A percentile compares a stretch with the other conserved stretches of the same genome.
Conservation (phyloP, 2,113 vertebrate species). For the Podilymbus podiceps region DNA sequence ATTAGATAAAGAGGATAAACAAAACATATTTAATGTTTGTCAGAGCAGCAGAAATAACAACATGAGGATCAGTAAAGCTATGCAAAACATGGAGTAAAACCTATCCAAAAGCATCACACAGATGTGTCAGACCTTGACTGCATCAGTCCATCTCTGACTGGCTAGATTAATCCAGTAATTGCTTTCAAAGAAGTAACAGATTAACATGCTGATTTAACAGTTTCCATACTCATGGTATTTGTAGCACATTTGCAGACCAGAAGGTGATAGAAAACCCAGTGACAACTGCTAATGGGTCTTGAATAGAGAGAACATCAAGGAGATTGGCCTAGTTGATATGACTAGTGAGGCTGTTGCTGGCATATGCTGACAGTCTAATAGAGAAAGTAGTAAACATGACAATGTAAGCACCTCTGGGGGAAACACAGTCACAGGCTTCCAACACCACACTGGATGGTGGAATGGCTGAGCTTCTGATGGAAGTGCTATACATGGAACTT, state of each 20-base stretch:
- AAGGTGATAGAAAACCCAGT: not conserved
- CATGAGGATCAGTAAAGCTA: not conserved
- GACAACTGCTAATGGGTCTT: not conserved
- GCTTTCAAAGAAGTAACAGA: not conserved
- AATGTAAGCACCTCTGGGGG: not conserved
- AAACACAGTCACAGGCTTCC: not conserved
- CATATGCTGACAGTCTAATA: not conserved
- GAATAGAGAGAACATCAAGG: not conserved
- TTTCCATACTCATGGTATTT: not conserved
- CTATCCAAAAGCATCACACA: not conserved
- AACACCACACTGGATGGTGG: not conserved
- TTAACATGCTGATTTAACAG: not conserved
- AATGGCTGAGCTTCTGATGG: not conserved
- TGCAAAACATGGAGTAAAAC: not conserved
- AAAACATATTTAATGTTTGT: not conserved
- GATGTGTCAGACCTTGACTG: not conserved
- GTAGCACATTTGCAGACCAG: not conserved
- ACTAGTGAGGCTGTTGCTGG: not conserved
- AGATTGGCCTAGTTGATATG: not conserved
- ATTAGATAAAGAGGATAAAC: not conserved
- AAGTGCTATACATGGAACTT: not conserved
- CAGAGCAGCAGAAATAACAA: not conserved
- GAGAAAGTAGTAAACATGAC: not conserved
- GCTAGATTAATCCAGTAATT: not conserved
- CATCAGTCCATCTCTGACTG: not conserved